Conservation (phyloP, 2,797 vertebrate species). For the Yasuhikotakia modesta region DNA sequence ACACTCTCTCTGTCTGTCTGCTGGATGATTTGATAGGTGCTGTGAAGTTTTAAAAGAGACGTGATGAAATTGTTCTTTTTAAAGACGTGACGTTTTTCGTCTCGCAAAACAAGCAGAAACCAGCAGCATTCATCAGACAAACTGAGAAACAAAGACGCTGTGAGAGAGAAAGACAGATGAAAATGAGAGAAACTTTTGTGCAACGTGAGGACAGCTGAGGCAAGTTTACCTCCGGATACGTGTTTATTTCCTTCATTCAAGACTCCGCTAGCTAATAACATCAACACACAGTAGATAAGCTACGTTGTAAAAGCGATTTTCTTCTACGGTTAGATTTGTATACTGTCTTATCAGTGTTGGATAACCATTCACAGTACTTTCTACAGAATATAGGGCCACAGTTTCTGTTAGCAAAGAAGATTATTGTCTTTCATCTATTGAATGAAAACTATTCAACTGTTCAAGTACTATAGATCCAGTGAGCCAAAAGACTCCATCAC, state of each 20-base stretch:
- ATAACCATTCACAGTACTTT: constrained; percentile 14
- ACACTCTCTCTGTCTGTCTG: not conserved
- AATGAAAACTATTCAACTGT: not conserved
- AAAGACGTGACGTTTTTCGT: not conserved
- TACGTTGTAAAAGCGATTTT: constrained; percentile 22
- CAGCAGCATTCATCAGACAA: not conserved
- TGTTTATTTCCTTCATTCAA: constrained; percentile 5
- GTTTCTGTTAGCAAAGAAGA: not conserved
- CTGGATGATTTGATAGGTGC: no score
- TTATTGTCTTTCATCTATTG: not conserved
- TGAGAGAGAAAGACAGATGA: not conserved
- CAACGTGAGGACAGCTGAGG: not conserved
- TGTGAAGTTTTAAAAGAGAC: not conserved
- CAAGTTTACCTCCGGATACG: not conserved
- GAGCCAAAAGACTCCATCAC: not conserved
- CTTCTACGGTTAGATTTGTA: constrained; percentile 12
- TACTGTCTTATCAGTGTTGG: constrained; percentile 1
- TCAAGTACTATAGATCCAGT: not conserved
- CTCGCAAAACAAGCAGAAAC: not conserved
- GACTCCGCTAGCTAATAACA: not conserved
- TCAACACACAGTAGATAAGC: constrained; percentile 21
- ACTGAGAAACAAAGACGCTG: not conserved
- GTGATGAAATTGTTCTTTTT: not conserved
- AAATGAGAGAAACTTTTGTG: not conserved
- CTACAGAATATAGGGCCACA: not conserved